These are phyloP conservation scores for Drosophila funebris DNA, from an alignment of 1,140 invertebrate genomes.

Conservation along the genomic window DNA sequence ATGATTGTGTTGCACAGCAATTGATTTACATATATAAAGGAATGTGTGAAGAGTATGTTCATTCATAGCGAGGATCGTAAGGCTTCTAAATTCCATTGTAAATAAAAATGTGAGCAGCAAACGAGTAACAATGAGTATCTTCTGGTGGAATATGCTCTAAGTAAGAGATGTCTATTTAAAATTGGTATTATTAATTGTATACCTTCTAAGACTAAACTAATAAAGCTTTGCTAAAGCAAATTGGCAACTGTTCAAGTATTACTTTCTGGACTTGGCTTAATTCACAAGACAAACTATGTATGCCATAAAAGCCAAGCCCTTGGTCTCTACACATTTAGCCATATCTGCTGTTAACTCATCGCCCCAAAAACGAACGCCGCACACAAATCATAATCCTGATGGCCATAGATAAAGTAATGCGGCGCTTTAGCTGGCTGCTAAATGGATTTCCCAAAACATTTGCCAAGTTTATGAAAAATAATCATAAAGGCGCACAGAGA, in stretches of 20 bases:
- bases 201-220: no score
- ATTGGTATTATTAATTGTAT: no score
- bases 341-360: constrained; percentile 33
- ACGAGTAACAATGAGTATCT: no score
- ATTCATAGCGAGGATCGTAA: neutral
- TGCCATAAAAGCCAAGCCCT: constrained; percentile 13
- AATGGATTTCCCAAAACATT: constrained; percentile 77
- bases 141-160: no score
- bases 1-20: constrained; percentile 36
- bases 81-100: no score
- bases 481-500: constrained; percentile 49
- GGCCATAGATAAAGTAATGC: constrained; percentile 75
- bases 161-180: no score
- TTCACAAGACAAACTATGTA: constrained; percentile 23
- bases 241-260: constrained; percentile 52
- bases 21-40: neutral
- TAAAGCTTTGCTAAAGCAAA: neutral
- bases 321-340: neutral
- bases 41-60: neutral
- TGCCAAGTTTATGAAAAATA: constrained; percentile 81
- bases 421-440: constrained; percentile 63
- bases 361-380: constrained; percentile 2
- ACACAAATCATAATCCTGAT: constrained; percentile 73
- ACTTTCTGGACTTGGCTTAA: constrained; percentile 51
- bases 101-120: no score